Conservation (phyloP, 2,797 vertebrate genomes). For the Sebastes itinus region DNA sequence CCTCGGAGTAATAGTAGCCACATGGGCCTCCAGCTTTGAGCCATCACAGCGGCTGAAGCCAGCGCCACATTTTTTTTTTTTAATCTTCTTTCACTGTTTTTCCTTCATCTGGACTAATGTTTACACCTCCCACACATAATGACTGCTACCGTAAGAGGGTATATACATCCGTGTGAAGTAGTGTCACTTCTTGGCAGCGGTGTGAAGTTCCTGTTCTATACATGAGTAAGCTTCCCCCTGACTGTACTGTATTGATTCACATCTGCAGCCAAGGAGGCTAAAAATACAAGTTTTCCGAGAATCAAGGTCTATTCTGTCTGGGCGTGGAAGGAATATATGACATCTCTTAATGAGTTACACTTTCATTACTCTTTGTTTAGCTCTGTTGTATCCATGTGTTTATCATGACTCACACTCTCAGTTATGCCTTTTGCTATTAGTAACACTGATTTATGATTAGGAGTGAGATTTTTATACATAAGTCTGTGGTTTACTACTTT, state of each 20-base stretch:
- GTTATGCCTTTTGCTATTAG: not conserved
- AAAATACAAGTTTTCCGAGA: constrained; percentile 70
- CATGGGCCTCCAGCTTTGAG: constrained; percentile 59
- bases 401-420: constrained; percentile 19
- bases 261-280: constrained; percentile 31
- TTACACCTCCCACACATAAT: not conserved
- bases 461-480: not conserved
- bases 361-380: constrained; percentile 37
- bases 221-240: constrained; percentile 64
- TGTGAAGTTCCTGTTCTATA: constrained; percentile 40
- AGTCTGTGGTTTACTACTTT: not conserved
- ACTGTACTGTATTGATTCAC: constrained; percentile 45
- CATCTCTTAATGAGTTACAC: constrained; percentile 5
- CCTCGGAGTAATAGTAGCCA: constrained; percentile 73
- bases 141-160: not conserved
- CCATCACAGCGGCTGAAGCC: constrained; percentile 18
- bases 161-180: not conserved
- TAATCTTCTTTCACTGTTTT: not conserved
- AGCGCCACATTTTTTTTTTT: not conserved
- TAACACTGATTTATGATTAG: not conserved
- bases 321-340: constrained; percentile 11
- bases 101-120: not conserved
- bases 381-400: constrained; percentile 29
- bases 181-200: constrained; percentile 24
- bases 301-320: constrained; percentile 6